Evolutionary conservation across 2,797 vertebrate species (phyloP).

Genomic region (Molossus molossus): DNA sequence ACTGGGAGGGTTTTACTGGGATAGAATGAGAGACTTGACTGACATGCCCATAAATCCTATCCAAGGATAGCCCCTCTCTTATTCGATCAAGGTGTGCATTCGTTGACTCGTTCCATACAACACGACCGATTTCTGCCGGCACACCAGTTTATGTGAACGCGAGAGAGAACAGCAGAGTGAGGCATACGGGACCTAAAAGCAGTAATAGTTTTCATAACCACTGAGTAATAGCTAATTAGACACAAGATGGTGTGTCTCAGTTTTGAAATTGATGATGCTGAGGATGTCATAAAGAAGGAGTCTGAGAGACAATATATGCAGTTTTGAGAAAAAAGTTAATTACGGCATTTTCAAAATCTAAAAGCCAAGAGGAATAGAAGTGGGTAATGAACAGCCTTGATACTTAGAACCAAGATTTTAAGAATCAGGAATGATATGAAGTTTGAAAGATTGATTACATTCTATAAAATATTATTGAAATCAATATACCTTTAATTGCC

Average conservation of each 20-base stretch:
- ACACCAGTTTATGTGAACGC: constrained; percentile 75
- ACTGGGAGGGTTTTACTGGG: constrained; percentile 32
- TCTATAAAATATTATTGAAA: constrained; percentile 55
- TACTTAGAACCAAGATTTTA: constrained; percentile 23
- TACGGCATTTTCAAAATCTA: neutral
- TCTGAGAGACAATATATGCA: neutral
- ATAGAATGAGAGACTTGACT: constrained; percentile 47
- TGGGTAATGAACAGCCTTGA: neutral
- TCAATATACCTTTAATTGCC: neutral
- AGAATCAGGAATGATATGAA: constrained; percentile 49
- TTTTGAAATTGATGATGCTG: constrained; percentile 33
- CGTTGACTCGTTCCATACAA: constrained; percentile 78
- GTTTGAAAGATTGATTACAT: constrained; percentile 6
- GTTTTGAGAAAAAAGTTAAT: constrained; percentile 7
- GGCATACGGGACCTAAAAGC: constrained; percentile 61
- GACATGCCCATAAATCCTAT: constrained; percentile 76
- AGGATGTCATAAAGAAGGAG: neutral
- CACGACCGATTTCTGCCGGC: constrained; percentile 67
- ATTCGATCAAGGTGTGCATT: constrained; percentile 74
- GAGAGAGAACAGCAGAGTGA: constrained; percentile 71
- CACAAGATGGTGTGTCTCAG: neutral
- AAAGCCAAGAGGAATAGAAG: constrained; percentile 42
- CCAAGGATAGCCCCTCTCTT: constrained; percentile 63
- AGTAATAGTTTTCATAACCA: constrained; percentile 40
- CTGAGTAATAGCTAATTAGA: constrained; percentile 60